A percentile compares a stretch with the other conserved stretches of the same genome.
phyloP scores from a whole-genome alignment of 35 echinoderm and acorn worm species.

The Strongylocentrotus purpuratus region DNA sequence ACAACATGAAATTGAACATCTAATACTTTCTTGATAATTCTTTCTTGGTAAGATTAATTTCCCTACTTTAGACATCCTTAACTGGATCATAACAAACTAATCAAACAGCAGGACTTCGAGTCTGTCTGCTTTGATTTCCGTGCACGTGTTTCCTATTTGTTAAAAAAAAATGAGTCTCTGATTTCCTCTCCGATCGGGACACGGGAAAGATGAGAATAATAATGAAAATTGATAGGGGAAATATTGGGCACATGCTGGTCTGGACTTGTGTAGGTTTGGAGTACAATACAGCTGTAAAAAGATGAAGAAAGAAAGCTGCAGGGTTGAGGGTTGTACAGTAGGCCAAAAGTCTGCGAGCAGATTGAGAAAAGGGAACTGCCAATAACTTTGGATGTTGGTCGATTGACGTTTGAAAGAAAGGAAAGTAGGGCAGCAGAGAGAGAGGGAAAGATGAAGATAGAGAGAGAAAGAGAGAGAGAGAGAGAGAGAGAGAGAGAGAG shows the following conservation, averaged over 20 bases:
- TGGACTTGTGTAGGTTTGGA: background rate
- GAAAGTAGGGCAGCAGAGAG: background rate
- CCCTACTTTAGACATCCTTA: background rate
- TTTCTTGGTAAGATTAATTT: background rate
- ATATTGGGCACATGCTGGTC: background rate
- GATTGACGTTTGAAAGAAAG: background rate
- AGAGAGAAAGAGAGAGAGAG: background rate
- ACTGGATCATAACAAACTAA: background rate
- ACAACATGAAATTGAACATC: background rate
- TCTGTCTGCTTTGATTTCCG: background rate
- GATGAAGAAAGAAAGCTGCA: too few species aligned
- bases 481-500: background rate
- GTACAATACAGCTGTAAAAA: background rate
- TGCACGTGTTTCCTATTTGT: constrained; percentile 10
- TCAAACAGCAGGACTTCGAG: background rate
- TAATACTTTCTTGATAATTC: background rate
- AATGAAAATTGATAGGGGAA: constrained; percentile 18
- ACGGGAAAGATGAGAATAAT: background rate
- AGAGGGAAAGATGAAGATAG: background rate
- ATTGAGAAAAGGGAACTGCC: background rate
- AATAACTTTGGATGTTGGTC: constrained; percentile 4
- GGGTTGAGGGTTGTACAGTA: background rate
- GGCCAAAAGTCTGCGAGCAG: background rate
- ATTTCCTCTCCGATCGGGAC: background rate
- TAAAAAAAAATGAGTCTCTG: background rate